Conservation (phyloP, 2,113 vertebrate genomes). For the Oxygymnocypris stewartii region DNA sequence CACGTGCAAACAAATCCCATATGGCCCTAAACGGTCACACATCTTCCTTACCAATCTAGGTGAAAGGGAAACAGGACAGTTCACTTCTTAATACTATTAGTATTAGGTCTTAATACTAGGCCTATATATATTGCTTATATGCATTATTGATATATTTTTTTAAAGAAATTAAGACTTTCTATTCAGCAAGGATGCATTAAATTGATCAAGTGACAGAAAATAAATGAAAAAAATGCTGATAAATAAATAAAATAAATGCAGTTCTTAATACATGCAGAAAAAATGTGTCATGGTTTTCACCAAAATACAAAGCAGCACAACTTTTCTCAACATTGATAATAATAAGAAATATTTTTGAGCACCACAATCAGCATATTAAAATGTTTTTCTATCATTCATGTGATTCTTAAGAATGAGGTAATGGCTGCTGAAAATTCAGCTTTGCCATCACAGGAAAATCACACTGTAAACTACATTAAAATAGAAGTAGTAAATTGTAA, state of each 20-base stretch:
- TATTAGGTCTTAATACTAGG: neutral
- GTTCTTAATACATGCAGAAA: neutral
- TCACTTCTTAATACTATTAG: neutral
- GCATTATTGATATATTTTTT: neutral
- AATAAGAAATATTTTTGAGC: neutral
- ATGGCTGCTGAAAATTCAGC: neutral
- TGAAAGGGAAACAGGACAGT: neutral
- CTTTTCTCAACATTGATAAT: neutral
- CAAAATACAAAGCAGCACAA: neutral
- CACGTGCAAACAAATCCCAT: constrained; percentile 29
- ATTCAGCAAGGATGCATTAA: neutral
- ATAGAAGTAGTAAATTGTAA: no score
- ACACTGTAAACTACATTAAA: no score
- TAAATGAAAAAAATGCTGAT: neutral
- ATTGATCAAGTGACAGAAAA: neutral
- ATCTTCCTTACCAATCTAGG: neutral
- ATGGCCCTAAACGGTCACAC: neutral
- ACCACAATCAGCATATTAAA: neutral
- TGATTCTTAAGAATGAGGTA: neutral
- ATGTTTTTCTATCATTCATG: neutral
- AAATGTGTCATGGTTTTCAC: neutral
- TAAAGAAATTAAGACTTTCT: neutral
- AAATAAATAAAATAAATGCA: no score
- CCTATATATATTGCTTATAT: neutral
- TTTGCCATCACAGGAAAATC: neutral